phyloP scores from a whole-genome alignment of 2,797 vertebrate genomes.

The Danio aesculapii region DNA sequence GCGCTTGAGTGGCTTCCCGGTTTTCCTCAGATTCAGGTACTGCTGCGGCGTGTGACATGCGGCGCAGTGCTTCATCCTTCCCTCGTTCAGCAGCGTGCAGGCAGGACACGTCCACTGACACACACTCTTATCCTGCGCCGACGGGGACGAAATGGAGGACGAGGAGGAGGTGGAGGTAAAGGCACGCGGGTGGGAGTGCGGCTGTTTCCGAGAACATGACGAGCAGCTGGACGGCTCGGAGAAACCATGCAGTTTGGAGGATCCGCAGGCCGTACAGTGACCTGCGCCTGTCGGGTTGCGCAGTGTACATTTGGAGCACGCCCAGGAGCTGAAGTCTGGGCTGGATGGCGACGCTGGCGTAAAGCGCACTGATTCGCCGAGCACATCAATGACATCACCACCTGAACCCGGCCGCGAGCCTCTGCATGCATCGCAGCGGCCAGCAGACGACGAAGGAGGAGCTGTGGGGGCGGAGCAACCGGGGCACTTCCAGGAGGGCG shows the following conservation, averaged over 20 bases:
- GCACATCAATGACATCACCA: constrained; percentile 88
- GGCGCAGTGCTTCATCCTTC: constrained; percentile 88
- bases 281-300: constrained; percentile 87
- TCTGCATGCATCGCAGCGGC: constrained; percentile 82
- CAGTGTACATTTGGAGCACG: constrained; percentile 94
- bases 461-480: constrained; percentile 76
- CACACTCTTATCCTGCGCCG: constrained; percentile 72
- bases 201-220: constrained; percentile 53
- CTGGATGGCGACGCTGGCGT: constrained; percentile 94
- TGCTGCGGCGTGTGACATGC: constrained; percentile 95
- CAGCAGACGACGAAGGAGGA: constrained; percentile 69
- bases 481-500: constrained; percentile 85
- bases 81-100: constrained; percentile 92
- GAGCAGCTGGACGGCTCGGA: constrained; percentile 84
- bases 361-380: constrained; percentile 90
- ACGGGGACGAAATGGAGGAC: constrained; percentile 61
- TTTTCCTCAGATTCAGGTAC: constrained; percentile 85
- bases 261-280: constrained; percentile 90
- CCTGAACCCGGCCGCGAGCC: constrained; percentile 67
- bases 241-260: constrained; percentile 94
- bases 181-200: constrained; percentile 78
- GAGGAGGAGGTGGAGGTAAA: constrained; percentile 66
- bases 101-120: constrained; percentile 93
- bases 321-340: constrained; percentile 95
- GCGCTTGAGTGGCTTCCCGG: constrained; percentile 85